Conservation (phyloP, 2,888 invertebrate species). For the Atrina japonica region DNA sequence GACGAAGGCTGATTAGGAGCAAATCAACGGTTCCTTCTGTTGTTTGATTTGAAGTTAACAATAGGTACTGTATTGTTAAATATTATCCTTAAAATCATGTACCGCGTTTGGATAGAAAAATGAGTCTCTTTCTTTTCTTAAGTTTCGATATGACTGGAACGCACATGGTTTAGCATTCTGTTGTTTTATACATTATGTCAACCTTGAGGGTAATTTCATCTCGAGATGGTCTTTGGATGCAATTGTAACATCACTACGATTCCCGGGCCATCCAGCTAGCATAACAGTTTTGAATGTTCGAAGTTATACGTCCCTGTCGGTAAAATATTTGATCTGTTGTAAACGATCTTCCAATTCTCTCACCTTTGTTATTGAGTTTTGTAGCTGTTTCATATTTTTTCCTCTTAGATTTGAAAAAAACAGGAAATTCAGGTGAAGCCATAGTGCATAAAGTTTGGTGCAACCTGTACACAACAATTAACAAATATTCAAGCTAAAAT, state of each 20-base stretch:
- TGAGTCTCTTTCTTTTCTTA: background rate
- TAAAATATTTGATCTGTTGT: background rate
- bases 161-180: background rate
- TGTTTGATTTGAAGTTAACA: slow-evolving; percentile 21
- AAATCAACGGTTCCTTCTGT: slow-evolving; percentile 33
- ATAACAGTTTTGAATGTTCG: background rate
- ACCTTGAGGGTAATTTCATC: slow-evolving; percentile 42
- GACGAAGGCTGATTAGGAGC: slow-evolving; percentile 36
- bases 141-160: slow-evolving; percentile 1
- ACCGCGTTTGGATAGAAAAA: slow-evolving; percentile 13
- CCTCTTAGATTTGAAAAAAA: too few relatives aligned
- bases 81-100: background rate
- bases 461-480: too few relatives aligned
- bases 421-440: too few relatives aligned
- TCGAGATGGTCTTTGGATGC: background rate
- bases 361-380: too few relatives aligned
- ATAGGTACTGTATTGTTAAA: slow-evolving; percentile 26
- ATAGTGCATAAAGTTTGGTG: too few relatives aligned
- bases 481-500: too few relatives aligned
- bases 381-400: too few relatives aligned
- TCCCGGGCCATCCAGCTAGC: slow-evolving; percentile 13
- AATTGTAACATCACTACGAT: background rate
- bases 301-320: background rate
- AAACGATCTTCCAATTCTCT: too few relatives aligned
- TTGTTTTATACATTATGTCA: slow-evolving; percentile 37